phyloP scores from a whole-genome alignment of 2,113 vertebrate species.

The Rhombomys opimus region DNA sequence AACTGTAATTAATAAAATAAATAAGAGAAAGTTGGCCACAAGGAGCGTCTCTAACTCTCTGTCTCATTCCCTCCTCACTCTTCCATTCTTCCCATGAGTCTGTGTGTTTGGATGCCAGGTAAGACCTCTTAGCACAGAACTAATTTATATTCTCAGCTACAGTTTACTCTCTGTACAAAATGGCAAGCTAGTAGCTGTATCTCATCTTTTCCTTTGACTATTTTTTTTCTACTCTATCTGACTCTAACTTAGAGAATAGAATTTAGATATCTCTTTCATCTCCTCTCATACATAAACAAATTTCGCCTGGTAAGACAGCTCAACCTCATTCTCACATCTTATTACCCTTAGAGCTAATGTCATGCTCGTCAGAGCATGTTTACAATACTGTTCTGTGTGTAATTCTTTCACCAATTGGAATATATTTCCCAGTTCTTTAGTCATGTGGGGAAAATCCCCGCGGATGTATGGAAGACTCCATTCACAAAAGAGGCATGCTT shows the following conservation, averaged over 20 bases:
- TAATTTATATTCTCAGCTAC: not conserved
- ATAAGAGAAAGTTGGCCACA: not conserved
- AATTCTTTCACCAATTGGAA: not conserved
- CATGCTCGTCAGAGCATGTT: no score
- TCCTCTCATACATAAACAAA: not conserved
- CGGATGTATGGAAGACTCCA: not conserved
- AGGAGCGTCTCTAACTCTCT: no score
- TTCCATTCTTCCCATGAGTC: not conserved
- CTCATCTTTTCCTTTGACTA: no score
- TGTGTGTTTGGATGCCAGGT: not conserved
- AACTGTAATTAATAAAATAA: no score
- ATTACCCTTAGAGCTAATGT: not conserved
- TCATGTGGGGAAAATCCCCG: not conserved
- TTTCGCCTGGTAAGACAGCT: not conserved
- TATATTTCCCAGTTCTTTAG: not conserved
- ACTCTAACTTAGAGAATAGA: not conserved
- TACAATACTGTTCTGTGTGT: not conserved
- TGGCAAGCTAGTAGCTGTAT: not conserved
- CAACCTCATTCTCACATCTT: not conserved
- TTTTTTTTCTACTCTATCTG: not conserved
- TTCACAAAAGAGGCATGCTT: not conserved
- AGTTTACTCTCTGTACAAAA: not conserved
- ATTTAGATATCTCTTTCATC: not conserved
- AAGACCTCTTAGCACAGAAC: not conserved
- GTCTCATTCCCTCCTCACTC: not conserved